A percentile compares a stretch with the other conserved stretches of the same genome.
Conservation (phyloP, 2,797 vertebrate genomes). For the Sylvilagus floridanus region DNA sequence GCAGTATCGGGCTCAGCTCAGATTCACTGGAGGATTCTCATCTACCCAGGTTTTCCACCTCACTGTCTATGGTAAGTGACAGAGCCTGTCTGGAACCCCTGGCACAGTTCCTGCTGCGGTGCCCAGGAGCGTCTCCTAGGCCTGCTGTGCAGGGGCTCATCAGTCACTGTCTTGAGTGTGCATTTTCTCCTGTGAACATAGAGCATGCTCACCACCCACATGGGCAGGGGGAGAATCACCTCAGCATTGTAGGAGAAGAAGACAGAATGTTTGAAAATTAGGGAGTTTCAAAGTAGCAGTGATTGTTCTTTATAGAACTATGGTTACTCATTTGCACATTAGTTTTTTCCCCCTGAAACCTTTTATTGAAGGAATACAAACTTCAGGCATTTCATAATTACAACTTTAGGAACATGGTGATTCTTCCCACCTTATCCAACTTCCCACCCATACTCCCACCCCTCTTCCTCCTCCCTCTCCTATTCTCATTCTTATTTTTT, state of each 20-base stretch:
- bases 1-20: background rate
- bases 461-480: too few species aligned
- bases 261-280: background rate
- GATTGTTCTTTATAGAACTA: background rate
- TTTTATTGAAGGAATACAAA: too few species aligned
- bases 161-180: accelerated
- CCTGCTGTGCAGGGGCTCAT: background rate
- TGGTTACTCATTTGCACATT: background rate
- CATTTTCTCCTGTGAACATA: background rate
- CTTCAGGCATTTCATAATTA: too few species aligned
- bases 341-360: too few species aligned
- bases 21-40: accelerated
- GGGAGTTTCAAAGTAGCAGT: background rate
- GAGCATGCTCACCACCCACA: background rate
- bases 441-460: too few species aligned
- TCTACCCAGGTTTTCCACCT: background rate
- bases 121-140: background rate
- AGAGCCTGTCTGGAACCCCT: background rate
- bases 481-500: too few species aligned
- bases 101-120: background rate
- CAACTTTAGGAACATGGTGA: too few species aligned
- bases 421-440: too few species aligned
- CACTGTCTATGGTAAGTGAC: background rate
- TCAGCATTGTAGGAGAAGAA: background rate
- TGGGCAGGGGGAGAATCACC: background rate